Evolutionary conservation across 2,797 vertebrate species (phyloP).

Genomic region (Tauraco hartlaubi): DNA sequence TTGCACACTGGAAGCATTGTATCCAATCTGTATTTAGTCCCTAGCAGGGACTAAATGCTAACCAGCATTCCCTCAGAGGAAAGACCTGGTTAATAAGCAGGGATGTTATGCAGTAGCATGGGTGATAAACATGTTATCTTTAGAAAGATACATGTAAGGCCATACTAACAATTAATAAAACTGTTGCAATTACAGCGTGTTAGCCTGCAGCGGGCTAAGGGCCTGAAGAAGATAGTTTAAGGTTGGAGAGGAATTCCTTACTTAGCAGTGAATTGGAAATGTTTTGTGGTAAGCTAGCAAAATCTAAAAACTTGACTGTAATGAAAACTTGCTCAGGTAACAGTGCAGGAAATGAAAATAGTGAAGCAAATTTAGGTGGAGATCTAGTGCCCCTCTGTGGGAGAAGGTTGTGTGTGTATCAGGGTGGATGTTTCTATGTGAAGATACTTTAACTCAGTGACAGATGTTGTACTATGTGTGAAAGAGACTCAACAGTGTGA

Average conservation of each 20-base stretch:
- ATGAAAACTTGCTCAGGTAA: neutral
- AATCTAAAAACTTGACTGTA: neutral
- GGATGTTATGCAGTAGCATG: fast-evolving
- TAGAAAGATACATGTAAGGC: neutral
- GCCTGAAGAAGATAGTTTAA: neutral
- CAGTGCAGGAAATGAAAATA: neutral
- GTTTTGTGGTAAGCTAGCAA: neutral
- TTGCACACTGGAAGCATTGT: conserved; percentile 88
- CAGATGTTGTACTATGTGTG: conserved; percentile 81
- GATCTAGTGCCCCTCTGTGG: neutral
- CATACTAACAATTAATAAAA: neutral
- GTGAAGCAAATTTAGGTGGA: neutral
- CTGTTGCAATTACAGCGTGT: neutral
- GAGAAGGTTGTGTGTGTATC: neutral
- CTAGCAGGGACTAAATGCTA: neutral
- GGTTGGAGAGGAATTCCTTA: neutral
- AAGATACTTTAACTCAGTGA: conserved; percentile 32
- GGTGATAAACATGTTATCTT: neutral
- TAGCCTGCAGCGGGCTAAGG: neutral
- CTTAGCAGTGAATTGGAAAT: neutral
- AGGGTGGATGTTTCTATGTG: neutral
- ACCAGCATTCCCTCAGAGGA: fast-evolving
- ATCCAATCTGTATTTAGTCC: conserved; percentile 79
- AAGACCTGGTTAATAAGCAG: neutral
- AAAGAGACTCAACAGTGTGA: conserved; percentile 68